These are phyloP conservation scores for Alouatta palliata DNA, from an alignment of 2,113 vertebrate genomes.

Conservation along the genomic window DNA sequence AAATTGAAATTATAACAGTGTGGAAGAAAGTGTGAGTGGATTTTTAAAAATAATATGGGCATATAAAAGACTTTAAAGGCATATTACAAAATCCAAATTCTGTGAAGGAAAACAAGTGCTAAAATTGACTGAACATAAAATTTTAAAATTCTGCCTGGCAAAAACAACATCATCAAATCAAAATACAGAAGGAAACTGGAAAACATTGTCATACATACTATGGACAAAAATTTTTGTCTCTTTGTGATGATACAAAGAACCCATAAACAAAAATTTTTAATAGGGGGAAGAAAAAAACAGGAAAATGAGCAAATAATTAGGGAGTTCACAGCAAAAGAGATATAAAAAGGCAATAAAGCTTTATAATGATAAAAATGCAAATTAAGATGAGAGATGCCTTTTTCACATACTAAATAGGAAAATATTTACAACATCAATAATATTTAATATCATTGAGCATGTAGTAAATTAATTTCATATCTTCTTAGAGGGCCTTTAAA, in stretches of 20 bases:
- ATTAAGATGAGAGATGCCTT: not conserved
- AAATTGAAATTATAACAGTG: not conserved
- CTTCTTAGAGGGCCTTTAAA: not conserved
- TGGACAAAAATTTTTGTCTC: not conserved
- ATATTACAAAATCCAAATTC: not conserved
- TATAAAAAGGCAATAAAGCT: not conserved
- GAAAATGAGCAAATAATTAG: not conserved
- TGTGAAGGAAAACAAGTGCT: not conserved
- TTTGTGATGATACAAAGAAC: not conserved
- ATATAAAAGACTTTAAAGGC: not conserved
- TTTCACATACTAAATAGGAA: not conserved
- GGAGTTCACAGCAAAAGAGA: not conserved
- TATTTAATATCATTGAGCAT: not conserved
- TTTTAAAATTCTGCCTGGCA: not conserved
- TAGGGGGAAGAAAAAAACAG: not conserved
- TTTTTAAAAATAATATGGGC: not conserved
- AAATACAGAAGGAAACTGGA: not conserved
- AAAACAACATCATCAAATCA: not conserved
- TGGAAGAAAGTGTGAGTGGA: not conserved
- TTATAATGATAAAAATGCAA: not conserved
- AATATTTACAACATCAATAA: not conserved
- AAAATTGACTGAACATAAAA: not conserved
- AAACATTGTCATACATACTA: not conserved
- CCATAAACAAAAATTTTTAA: not conserved
- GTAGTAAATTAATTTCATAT: not conserved